Evolutionary conservation across 2,113 vertebrate genomes (phyloP), one percentile per base, ranked within the genome.

Genomic region (Nipponia nippon): DNA sequence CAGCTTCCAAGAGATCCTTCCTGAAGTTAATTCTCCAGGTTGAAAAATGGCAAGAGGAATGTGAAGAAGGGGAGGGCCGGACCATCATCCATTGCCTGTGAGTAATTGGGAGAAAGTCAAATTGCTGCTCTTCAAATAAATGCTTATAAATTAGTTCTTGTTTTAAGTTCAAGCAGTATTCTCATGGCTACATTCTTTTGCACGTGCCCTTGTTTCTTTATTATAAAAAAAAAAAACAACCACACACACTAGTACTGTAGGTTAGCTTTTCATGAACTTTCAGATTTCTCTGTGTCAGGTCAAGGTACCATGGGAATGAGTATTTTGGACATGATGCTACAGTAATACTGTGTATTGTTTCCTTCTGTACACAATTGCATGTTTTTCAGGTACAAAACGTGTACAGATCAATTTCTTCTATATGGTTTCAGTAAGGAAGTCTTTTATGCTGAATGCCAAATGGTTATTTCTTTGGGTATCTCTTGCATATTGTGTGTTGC

Each of bases 11-110:
- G 83, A 98, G 99, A 71, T 99, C 99, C 27, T 99, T 99, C 98
- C 97, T 99, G 97, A 99, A 99, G 94, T 98, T 99, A 95, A 99
- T 99, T 96, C 98, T 99, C 22, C 99, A 99, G 96, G 99, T 99
- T 66, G 99, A 99, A 97, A 99, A 99, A 97, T 99, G 99, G 99
- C 99, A 99, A 97, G 99, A 99, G 89, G 99, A 99, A 94, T 99
- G 99, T 46, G 99, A 99, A 97, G 99, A 99, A 96, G 99, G 99
- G 13, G 99, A 99, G 89, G 99, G 99, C 8, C 98, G 99, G 76
- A 99, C 99, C 5, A 99, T 99, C 44, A 99, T 99, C 83, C 99
- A 99, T 95, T 99, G 99, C 93, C 98, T 99, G 99, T 99, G 96
- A 99, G 99, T 99, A 46, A 34, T 8, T 36, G 30, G 16, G 32